These are phyloP conservation scores for Strigamia transsilvanica DNA, from an alignment of 2,888 invertebrate genomes.

Conservation along the genomic window DNA sequence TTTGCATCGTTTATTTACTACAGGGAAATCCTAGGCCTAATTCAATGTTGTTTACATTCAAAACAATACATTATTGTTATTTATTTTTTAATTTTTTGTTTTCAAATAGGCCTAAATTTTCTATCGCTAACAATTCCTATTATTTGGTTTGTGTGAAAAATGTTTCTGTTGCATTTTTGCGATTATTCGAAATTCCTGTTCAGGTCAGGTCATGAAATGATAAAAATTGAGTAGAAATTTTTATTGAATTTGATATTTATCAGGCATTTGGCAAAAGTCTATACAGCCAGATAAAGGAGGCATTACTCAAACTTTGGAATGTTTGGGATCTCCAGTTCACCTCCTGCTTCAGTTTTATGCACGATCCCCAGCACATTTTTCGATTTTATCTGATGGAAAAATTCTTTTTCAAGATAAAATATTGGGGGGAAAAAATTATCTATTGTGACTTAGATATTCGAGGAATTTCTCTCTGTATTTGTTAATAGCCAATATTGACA, in stretches of 20 bases:
- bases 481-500: neutral
- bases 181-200: neutral
- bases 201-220: constrained; percentile 23
- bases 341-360: constrained; percentile 22
- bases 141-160: neutral
- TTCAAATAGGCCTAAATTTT: neutral
- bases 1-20: neutral
- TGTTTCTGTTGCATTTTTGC: neutral
- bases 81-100: neutral
- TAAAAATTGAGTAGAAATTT: neutral
- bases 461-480: neutral
- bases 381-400: neutral
- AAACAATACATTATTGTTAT: too few species aligned
- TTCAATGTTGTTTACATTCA: neutral
- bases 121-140: neutral
- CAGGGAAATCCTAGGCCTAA: constrained; percentile 5
- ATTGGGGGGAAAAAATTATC: neutral
- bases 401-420: neutral
- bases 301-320: constrained; percentile 49
- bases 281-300: constrained; percentile 25
- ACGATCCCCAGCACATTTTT: constrained; percentile 9
- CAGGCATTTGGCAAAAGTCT: constrained; percentile 35
- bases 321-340: constrained; percentile 41
- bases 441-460: neutral
- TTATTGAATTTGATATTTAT: constrained; percentile 45